Evolutionary conservation across 2,888 invertebrate species (phyloP), one percentile per base, ranked within the genome.

Genomic region (Acrocera orbiculus): DNA sequence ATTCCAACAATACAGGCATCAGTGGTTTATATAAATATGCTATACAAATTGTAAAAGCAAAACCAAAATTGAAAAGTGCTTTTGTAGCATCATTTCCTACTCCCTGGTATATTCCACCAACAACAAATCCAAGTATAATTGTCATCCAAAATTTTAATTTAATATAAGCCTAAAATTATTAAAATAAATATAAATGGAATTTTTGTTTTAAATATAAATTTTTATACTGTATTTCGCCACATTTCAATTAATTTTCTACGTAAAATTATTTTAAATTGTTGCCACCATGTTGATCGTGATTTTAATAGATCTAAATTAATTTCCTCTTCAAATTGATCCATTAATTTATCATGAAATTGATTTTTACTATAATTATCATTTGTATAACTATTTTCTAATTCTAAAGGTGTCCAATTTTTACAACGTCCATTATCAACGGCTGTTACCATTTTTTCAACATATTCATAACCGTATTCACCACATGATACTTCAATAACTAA

Each of bases 11-110:
- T 27, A 81, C 70, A 3, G 85, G 85, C 67, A 83, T 70, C 75
- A 85, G 75, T 0, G 85, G 80, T 32, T 82, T 67, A 51, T 82
- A 85, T 47, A 85, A 65, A 58, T 82, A 79, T 17, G 74, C 73
- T 40, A 85, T 82, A 13, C 77, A 65, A 39, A 78, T 77, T 2
- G 78, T 75, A 49, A 79, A 83, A 47, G 78, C 80, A 52, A 81
- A 85, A 8, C 83, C 83, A 49, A 82, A 85, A 58, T 83, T 83
- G 53, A 78, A 83, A 16, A 85, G 60, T 0, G 80, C 79, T 52
- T 80, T 82, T 0, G 82, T 77, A 0, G 76, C 85, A 46, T 83
- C 80, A 45, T 76, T 70, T 9, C 83, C 85, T 59, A 82, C 77
- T 36, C 70, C 66, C 24, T 68, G 63, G 52, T 77, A 86, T 31